phyloP scores from a whole-genome alignment of 2,888 invertebrate genomes.

The Dasypolia templi region DNA sequence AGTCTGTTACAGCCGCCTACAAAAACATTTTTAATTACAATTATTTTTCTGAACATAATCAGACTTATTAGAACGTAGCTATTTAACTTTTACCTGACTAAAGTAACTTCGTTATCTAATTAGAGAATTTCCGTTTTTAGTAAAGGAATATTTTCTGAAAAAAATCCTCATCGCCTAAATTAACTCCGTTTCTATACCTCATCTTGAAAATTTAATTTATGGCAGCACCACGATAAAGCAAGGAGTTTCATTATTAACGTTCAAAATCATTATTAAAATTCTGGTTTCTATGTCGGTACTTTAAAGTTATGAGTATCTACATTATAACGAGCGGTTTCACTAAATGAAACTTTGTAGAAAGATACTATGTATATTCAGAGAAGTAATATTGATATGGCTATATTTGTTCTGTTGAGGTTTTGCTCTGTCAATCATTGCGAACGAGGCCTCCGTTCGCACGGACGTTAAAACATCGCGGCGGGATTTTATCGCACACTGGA shows the following conservation, averaged over 20 bases:
- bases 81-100: slow-evolving; percentile 14
- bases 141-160: slow-evolving; percentile 31
- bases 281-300: slow-evolving; percentile 43
- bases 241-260: slow-evolving; percentile 63
- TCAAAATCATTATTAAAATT: slow-evolving; percentile 69
- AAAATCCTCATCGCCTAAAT: slow-evolving; percentile 49
- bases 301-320: slow-evolving; percentile 22
- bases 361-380: not conserved
- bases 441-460: too few relatives aligned
- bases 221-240: slow-evolving; percentile 40
- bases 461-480: too few relatives aligned
- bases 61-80: not conserved
- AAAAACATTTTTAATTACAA: not conserved
- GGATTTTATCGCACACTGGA: too few relatives aligned
- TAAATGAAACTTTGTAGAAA: slow-evolving; percentile 20
- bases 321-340: slow-evolving; percentile 25
- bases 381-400: slow-evolving; percentile 14
- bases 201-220: slow-evolving; percentile 64
- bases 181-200: slow-evolving; percentile 46
- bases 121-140: slow-evolving; percentile 19
- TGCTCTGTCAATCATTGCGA: too few relatives aligned
- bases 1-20: not conserved
- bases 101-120: slow-evolving; percentile 41
- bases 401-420: too few relatives aligned
- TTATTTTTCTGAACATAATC: slow-evolving; percentile 18